phyloP scores from a whole-genome alignment of 1,140 invertebrate genomes.

The Bombus balteatus region DNA sequence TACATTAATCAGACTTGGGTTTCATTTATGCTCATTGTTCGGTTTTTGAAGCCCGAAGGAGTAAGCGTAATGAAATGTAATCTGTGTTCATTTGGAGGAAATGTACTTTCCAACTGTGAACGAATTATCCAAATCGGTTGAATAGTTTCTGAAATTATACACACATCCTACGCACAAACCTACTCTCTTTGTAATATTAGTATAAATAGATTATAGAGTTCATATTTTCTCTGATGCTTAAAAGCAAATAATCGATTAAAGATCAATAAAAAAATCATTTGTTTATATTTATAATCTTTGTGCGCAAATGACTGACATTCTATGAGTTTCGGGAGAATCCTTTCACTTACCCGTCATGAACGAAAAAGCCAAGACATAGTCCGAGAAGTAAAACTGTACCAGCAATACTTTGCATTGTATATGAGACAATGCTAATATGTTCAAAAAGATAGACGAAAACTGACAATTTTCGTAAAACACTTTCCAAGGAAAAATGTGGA shows the following conservation, averaged over 20 bases:
- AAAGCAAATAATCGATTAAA: neutral
- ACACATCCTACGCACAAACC: no score
- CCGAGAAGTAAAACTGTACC: neutral
- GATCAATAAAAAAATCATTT: no score
- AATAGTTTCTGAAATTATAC: no score
- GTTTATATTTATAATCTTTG: neutral
- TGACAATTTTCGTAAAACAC: neutral
- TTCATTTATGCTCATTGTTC: no score
- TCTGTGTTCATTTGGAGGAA: no score
- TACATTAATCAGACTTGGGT: no score
- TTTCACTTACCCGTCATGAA: conserved; percentile 25
- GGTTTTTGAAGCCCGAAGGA: no score
- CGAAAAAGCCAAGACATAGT: neutral
- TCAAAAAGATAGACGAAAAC: neutral
- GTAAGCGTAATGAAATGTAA: no score
- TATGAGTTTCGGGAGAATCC: neutral
- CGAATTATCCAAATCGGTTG: no score
- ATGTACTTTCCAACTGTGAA: no score
- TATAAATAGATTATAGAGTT: neutral
- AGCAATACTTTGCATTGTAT: neutral
- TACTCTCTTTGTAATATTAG: no score
- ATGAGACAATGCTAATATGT: neutral
- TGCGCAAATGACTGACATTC: neutral
- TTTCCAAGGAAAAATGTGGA: no score
- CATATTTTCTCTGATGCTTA: neutral